A percentile compares a stretch with the other conserved stretches of the same genome.
Conservation (phyloP, 1,140 invertebrate genomes). For the Cherax destructor region DNA sequence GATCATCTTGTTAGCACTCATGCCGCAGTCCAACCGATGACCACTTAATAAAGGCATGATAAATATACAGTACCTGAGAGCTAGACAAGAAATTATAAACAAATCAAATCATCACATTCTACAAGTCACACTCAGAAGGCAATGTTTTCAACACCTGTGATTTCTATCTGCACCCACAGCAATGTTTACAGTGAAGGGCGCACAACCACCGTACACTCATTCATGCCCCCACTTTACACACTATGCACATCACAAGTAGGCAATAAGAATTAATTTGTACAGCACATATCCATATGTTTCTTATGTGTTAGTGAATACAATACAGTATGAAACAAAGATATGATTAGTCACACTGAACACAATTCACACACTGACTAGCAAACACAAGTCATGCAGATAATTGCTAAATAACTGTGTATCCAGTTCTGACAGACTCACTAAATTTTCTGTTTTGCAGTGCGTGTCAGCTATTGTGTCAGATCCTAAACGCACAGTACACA, state of each 20-base stretch:
- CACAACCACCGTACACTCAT: conserved; percentile 21
- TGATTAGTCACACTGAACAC: conserved; percentile 61
- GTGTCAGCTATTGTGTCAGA: conserved; percentile 36
- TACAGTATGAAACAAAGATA: conserved; percentile 59
- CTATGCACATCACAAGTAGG: conserved; percentile 54
- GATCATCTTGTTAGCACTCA: conserved; percentile 45
- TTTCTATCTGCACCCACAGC: conserved; percentile 6
- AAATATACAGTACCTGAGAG: conserved; percentile 67
- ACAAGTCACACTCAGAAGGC: conserved; percentile 52
- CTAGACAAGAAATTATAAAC: conserved; percentile 64
- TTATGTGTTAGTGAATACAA: conserved; percentile 59
- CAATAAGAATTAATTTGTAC: conserved; percentile 65
- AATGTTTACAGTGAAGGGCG: conserved; percentile 9
- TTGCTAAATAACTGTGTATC: conserved; percentile 65
- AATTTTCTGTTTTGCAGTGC: conserved; percentile 37
- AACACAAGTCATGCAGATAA: conserved; percentile 64
- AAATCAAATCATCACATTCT: conserved; percentile 58
- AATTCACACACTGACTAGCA: conserved; percentile 65
- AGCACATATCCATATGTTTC: conserved; percentile 60
- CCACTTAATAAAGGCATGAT: conserved; percentile 59
- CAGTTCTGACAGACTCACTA: conserved; percentile 43
- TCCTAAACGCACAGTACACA: conserved; percentile 50
- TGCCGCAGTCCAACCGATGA: conserved; percentile 33
- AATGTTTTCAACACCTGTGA: conserved; percentile 52
- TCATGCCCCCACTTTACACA: conserved; percentile 26